Base-by-base conservation (phyloP, 2,113 vertebrate genomes). In the Dasyurus viverrinus region DNA sequence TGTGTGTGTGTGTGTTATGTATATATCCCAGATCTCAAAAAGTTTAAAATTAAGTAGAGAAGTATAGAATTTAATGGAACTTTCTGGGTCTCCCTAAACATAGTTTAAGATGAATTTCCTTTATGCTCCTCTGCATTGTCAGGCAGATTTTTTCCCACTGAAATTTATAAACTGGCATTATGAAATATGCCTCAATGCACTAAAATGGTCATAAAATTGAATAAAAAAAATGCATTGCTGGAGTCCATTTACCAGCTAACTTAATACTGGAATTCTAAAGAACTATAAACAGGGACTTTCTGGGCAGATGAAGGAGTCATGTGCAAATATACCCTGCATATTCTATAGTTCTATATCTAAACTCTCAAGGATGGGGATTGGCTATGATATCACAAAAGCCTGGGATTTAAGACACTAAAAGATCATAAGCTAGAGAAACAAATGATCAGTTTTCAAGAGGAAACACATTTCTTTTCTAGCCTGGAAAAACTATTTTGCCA, bases 291-390 rank as follows among this genome's bases (percentile, higher is more conserved):
- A 68, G 27, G 57, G 27, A 36, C 1, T 68, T 36, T 68, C 27
- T 68, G 11, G 57, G 3, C 3, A 36, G 27, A 68, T 68, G 30
- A 68, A 68, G 30, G 9, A 60, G 27, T 60, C 10, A 30, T 30
- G 27, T 10, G 11, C 27, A 60, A 60, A 60, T 11, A 30, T 30
- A 60, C 10, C 10, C 57, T 76, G 90, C 3, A 84, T 94, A 94
- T 95, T 27, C 94, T 90, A 89, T 2, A 96, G 3, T 53, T 91
- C 53, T 89, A 91, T 50, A 96, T 91, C 27, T 48, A 96, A 95
- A 89, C 76, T 19, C n/a, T 57, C 55, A 57, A 57, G 25, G 26
- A 57, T 57, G 25, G 55, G 55, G 55, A 57, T 27, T 57, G 25
- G 26, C 26, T 27, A 57, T 57, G 54, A 26, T 9, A 57, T 1